Base-by-base conservation (phyloP, 2,888 invertebrate genomes). In the Eristalis intricaria region DNA sequence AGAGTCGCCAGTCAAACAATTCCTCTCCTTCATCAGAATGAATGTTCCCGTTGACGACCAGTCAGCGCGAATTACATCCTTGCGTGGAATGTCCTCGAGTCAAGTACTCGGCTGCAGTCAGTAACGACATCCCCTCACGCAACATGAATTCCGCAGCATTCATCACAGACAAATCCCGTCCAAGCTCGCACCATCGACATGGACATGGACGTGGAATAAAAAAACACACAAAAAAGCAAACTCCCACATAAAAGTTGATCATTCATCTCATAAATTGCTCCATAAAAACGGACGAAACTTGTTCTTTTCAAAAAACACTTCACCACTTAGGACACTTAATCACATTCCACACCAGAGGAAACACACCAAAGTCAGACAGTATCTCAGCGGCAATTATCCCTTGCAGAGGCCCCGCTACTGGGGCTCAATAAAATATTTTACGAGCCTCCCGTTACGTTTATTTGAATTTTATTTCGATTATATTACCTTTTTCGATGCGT, bases 371-470 rank as follows among this genome's bases (percentile, higher is more conserved):
- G n/a, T 50, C 50, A 19, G 19, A 19, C 7, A 50, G 50, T 50
- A 19, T 19, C 50, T 19, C 50, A 8, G 50, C 50, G 19, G 50
- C 50, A 38, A 64, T 69, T 64, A 50, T 68, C n/a, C 35, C 50
- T 19, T 50, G 22, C 35, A 35, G 56, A 58, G 64, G 26, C 26
- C 60, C 60, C 26, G n/a, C 2, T 23, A 26, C 4, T 23, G 8
- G 38, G 8, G 38, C 26, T 13, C 26, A 70, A 78, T 74, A 73
- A 78, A 80, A 80, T 63, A 63, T 74, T 80, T 80, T 66, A 80
- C 61, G 74, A 74, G 26, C 60, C 26, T 15, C 60, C 26, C 60
- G 32, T 19, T 13, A 13, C 60, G 13, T 60, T 60, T 60, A 50
- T 50, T 50, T 50, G 50, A 22, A 50, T 78, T 78, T 78, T 78